phyloP scores from a whole-genome alignment of 2,888 invertebrate genomes.

The Merodon equestris region DNA sequence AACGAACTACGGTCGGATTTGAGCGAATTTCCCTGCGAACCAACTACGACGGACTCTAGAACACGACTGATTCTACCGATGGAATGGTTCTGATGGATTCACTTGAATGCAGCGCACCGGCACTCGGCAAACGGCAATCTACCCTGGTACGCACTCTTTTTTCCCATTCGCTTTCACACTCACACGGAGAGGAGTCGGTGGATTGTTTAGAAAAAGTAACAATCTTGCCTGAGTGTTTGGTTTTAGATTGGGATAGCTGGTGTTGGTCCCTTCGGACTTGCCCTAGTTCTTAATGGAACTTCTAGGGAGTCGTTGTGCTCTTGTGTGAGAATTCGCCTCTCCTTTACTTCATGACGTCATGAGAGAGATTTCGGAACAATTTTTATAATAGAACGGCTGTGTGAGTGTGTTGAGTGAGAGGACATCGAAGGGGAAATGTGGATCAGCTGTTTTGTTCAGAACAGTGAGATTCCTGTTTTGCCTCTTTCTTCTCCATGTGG shows the following conservation, averaged over 20 bases:
- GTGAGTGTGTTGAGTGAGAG: conserved; percentile 31
- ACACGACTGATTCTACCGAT: conserved; percentile 63
- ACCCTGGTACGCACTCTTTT: conserved; percentile 33
- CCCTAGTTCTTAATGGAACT: conserved; percentile 64
- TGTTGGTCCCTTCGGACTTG: conserved; percentile 62
- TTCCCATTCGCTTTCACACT: not conserved
- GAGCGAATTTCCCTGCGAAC: conserved; percentile 13
- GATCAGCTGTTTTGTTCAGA: conserved; percentile 61
- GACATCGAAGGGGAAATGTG: conserved; percentile 36
- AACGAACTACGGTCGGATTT: not conserved
- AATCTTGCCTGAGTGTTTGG: too few relatives aligned
- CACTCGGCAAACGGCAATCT: conserved; percentile 36
- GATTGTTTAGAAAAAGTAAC: conserved; percentile 5
- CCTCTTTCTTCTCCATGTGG: not conserved
- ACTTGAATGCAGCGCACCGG: conserved; percentile 59
- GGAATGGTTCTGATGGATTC: conserved; percentile 53
- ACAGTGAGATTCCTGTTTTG: conserved; percentile 41
- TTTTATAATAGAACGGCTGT: too few relatives aligned
- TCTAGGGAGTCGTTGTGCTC: conserved; percentile 18
- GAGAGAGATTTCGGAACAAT: conserved; percentile 50
- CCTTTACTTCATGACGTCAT: conserved; percentile 58
- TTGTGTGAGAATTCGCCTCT: conserved; percentile 19
- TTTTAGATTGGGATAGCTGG: too few relatives aligned
- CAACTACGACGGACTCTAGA: conserved; percentile 56
- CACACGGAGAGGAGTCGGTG: conserved; percentile 4